Evolutionary conservation across 2,888 invertebrate genomes (phyloP), one percentile per base, ranked within the genome.

Genomic region (Zygothrica quintamaculata): DNA sequence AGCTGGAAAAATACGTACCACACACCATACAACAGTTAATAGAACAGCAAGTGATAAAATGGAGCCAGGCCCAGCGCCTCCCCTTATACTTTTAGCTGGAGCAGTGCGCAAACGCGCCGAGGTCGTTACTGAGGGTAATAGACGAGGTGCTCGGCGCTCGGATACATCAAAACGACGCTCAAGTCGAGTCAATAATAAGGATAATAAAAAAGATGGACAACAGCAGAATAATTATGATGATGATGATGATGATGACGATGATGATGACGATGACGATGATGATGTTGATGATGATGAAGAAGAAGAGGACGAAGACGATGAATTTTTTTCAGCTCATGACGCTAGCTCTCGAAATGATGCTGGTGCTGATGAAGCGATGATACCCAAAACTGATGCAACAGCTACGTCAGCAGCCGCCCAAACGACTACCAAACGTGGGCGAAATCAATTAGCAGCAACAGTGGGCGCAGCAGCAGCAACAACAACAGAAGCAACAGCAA

Each of bases 21-120:
- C 18, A 22, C 5, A 22, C 18, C 48, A 43, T 12, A 9, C 16
- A 1, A 18, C n/a, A 9, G 25, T 16, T 33, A 12, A 36, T 33
- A 47, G 37, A 51, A 18, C 58, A 31, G 44, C 50, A 43, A 73
- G 80, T 79, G 84, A 80, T 82, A 80, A 76, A 60, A 48, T 12
- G 39, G 68, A 74, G 37, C 33, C 57, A 50, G 47, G 47, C 7
- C 42, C 58, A 4, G 4, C 51, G 3, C 15, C 58, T 6, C 34
- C 58, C 3, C 57, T 60, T 4, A 9, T 62, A 6, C 57, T 68
- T 11, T 66, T 73, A 15, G 84, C 80, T 8, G 93, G 92, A 78
- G 93, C 93, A n/a, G 93, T 93, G 1, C 89, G 93, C 25, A 93
- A 93, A 84, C 88, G 92, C 34, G 93, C 93, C 1, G 93, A 93